Conservation (phyloP, 2,113 vertebrate species). For the Dasypus novemcinctus region DNA sequence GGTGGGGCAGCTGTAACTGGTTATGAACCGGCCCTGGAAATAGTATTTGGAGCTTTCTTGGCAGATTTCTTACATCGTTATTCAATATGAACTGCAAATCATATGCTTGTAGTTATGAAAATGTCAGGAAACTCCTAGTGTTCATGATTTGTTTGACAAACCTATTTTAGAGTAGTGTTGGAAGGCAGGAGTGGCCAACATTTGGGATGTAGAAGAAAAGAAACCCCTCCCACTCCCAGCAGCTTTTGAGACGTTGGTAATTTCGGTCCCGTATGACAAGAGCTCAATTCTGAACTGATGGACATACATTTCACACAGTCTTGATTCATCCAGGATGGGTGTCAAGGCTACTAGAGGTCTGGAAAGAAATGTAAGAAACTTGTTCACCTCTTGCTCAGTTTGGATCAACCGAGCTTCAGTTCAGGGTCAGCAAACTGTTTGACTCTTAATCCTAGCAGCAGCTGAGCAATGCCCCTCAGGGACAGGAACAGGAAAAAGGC, state of each 20-base stretch:
- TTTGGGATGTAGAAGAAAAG: slow-evolving; percentile 8
- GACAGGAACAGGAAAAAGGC: neutral
- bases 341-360: slow-evolving; percentile 40
- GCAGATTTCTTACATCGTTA: slow-evolving; percentile 80
- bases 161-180: slow-evolving; percentile 56
- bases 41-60: slow-evolving; percentile 73
- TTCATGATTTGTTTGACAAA: slow-evolving; percentile 78
- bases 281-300: neutral
- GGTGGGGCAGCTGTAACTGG: slow-evolving; percentile 81
- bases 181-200: slow-evolving; percentile 4
- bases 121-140: slow-evolving; percentile 77
- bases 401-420: slow-evolving; percentile 47
- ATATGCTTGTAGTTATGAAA: slow-evolving; percentile 72
- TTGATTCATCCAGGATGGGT: slow-evolving; percentile 38
- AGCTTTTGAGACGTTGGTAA: slow-evolving; percentile 57
- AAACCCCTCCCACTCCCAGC: neutral
- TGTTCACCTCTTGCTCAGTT: slow-evolving; percentile 58
- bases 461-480: neutral
- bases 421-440: neutral
- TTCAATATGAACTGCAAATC: slow-evolving; percentile 80
- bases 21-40: slow-evolving; percentile 74
- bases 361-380: slow-evolving; percentile 46
- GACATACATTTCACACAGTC: neutral
- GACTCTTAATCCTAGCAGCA: neutral
- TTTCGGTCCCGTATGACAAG: slow-evolving; percentile 36